Conservation (phyloP, 2,797 vertebrate genomes). For the Lateolabrax maculatus region DNA sequence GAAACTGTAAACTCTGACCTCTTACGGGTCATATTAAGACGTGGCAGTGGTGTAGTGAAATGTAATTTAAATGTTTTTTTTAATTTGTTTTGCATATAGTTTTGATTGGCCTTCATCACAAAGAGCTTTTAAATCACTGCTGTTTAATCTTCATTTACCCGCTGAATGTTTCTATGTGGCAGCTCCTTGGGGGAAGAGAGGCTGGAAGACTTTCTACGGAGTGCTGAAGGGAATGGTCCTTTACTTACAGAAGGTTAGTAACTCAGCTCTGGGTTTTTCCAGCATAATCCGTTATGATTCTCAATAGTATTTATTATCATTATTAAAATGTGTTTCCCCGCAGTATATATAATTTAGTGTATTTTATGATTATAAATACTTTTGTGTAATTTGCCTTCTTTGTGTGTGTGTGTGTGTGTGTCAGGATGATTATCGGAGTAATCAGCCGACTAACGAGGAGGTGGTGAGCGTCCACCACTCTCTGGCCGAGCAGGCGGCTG, state of each 20-base stretch:
- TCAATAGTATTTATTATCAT: neutral
- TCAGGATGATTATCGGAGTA: slow-evolving; percentile 83
- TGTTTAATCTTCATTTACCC: neutral
- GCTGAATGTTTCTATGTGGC: slow-evolving; percentile 42
- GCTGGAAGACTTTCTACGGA: slow-evolving; percentile 93
- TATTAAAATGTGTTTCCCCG: neutral
- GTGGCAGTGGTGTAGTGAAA: neutral
- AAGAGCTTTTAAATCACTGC: neutral
- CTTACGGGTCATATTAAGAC: neutral
- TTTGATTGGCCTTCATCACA: neutral
- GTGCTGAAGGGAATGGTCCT: slow-evolving; percentile 92
- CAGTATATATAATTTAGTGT: neutral
- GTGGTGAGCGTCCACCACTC: slow-evolving; percentile 93
- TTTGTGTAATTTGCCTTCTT: neutral
- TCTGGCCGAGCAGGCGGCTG: slow-evolving; percentile 86
- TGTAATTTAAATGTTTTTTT: neutral
- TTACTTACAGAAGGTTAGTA: slow-evolving; percentile 91
- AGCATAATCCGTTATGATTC: neutral
- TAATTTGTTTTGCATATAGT: neutral
- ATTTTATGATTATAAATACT: neutral
- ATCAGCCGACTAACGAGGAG: slow-evolving; percentile 85
- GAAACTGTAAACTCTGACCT: neutral
- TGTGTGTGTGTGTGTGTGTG: slow-evolving; percentile 26
- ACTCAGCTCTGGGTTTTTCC: neutral
- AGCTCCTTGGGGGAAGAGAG: slow-evolving; percentile 94